Evolutionary conservation across 2,888 invertebrate species (phyloP).

Genomic region (Drosophila kambysellisi): DNA sequence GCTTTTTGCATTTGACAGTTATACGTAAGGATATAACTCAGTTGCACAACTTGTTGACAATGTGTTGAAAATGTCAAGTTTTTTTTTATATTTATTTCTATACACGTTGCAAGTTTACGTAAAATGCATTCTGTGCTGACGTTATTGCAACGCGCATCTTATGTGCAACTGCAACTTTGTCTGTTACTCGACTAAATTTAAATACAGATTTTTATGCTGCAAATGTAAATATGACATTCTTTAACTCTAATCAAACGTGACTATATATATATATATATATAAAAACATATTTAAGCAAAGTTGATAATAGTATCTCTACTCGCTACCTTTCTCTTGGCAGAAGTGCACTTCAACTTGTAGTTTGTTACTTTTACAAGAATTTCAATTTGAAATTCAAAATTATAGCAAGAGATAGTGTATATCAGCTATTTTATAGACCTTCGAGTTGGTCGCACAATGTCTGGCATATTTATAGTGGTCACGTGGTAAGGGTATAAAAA

Average conservation of each 20-base stretch:
- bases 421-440: background rate
- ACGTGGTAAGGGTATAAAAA: conserved; percentile 47
- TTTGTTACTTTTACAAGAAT: background rate
- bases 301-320: background rate
- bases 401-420: background rate
- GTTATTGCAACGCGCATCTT: background rate
- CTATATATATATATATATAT: background rate
- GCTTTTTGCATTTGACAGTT: background rate
- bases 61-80: background rate
- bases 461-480: conserved; percentile 27
- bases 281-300: background rate
- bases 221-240: background rate
- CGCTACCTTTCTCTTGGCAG: background rate
- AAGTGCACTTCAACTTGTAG: background rate
- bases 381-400: background rate
- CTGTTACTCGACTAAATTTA: background rate
- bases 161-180: background rate
- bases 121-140: background rate
- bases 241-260: background rate
- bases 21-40: background rate
- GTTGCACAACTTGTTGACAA: background rate
- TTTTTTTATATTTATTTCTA: background rate
- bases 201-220: background rate
- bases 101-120: background rate
- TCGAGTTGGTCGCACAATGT: conserved; percentile 3